Evolutionary conservation across 1,140 invertebrate species (phyloP).

Genomic region (Lucilia sericata): DNA sequence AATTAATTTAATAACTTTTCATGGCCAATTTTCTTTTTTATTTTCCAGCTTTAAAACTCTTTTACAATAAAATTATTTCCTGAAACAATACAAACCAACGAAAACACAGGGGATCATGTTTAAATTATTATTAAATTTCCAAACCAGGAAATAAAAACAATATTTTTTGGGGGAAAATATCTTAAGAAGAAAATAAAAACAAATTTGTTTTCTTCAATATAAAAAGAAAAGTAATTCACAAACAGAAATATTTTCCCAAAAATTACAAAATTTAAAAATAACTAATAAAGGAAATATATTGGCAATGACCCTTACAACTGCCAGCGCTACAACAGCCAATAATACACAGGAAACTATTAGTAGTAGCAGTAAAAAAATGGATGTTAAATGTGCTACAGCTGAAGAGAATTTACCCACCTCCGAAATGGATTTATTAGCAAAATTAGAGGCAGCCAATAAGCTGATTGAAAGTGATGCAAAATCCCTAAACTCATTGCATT

Average conservation of each 20-base stretch:
- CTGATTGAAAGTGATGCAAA: slow-evolving; percentile 95
- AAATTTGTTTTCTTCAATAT: background rate
- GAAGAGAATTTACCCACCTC: slow-evolving; percentile 68
- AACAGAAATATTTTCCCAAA: background rate
- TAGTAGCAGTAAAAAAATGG: slow-evolving; percentile 64
- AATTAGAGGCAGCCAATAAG: slow-evolving; percentile 94
- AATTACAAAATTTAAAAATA: background rate
- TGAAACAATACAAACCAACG: background rate
- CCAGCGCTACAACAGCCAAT: slow-evolving; percentile 51
- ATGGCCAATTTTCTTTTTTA: background rate
- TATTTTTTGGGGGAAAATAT: background rate
- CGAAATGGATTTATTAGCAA: slow-evolving; percentile 88
- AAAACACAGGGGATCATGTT: background rate
- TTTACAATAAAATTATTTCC: background rate
- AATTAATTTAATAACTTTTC: too few species aligned
- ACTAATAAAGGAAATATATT: background rate
- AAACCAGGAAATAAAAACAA: background rate
- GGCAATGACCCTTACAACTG: slow-evolving; percentile 66
- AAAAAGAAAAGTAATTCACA: background rate
- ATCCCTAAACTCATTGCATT: slow-evolving; percentile 86
- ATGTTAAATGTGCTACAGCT: slow-evolving; percentile 56
- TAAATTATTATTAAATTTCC: background rate
- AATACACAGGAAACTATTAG: slow-evolving; percentile 43
- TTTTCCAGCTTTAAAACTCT: background rate
- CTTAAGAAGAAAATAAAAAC: background rate